phyloP scores from a whole-genome alignment of 2,888 invertebrate genomes.

The Cephus nigrinus region DNA sequence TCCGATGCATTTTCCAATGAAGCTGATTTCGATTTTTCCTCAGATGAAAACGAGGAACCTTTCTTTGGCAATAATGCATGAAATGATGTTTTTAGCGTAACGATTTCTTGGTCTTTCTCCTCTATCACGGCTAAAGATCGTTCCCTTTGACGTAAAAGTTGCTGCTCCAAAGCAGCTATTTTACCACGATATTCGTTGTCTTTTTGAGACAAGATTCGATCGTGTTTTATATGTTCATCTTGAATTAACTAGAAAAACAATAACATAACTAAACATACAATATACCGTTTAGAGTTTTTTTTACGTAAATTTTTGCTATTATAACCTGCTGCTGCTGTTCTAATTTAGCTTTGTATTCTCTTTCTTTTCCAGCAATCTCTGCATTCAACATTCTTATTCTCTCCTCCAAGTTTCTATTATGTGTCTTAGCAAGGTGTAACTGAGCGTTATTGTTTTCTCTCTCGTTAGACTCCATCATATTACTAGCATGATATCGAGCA shows the following conservation, averaged over 20 bases:
- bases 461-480: conserved; percentile 20
- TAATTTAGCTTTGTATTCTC: conserved; percentile 72
- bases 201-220: conserved; percentile 53
- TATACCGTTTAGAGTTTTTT: background rate
- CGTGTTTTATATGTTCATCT: conserved; percentile 53
- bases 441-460: conserved; percentile 51
- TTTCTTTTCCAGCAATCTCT: conserved; percentile 74
- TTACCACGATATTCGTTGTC: conserved; percentile 70
- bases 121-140: conserved; percentile 81
- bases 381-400: conserved; percentile 73
- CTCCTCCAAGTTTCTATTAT: conserved; percentile 76
- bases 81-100: conserved; percentile 71
- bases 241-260: conserved; percentile 39
- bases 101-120: conserved; percentile 83
- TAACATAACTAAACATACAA: conserved; percentile 11
- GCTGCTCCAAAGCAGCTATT: conserved; percentile 75
- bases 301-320: background rate
- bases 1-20: conserved; percentile 51
- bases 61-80: conserved; percentile 68
- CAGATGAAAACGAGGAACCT: conserved; percentile 53
- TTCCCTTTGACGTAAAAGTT: conserved; percentile 82
- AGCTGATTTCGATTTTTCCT: conserved; percentile 42
- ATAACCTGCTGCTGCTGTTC: conserved; percentile 71
- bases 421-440: conserved; percentile 69
- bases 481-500: background rate